A percentile compares a stretch with the other conserved stretches of the same genome.
Conservation (phyloP, 2,888 invertebrate species). For the Agriopis aurantiaria region DNA sequence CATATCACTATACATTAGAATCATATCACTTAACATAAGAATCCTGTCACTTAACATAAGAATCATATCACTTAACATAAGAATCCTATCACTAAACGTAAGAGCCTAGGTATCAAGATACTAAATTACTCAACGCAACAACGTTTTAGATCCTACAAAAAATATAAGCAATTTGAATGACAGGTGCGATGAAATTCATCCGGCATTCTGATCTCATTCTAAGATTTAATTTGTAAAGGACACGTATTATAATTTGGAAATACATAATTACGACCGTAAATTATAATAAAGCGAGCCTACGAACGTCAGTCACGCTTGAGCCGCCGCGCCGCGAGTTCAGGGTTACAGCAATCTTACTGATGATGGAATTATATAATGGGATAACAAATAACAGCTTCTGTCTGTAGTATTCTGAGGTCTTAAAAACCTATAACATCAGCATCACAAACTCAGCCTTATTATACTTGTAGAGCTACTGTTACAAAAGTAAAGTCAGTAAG, state of each 20-base stretch:
- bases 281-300: slow-evolving; percentile 1
- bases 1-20: no score
- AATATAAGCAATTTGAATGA: background rate
- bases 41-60: no score
- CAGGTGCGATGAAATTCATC: background rate
- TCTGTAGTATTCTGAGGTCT: no score
- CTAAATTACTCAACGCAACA: no score
- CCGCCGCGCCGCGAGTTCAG: slow-evolving; percentile 27
- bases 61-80: no score
- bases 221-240: background rate
- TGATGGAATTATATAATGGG: background rate
- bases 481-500: no score
- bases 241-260: slow-evolving; percentile 8
- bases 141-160: background rate
- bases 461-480: no score
- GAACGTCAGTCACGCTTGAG: slow-evolving; percentile 23
- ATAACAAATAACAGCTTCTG: background rate
- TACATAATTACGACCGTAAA: slow-evolving; percentile 7
- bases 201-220: background rate
- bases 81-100: no score
- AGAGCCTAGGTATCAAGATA: no score
- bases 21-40: no score
- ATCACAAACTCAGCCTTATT: no score
- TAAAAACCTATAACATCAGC: no score
- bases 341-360: slow-evolving; percentile 10